These are phyloP conservation scores for Pomatorhinus ruficollis DNA, from an alignment of 2,113 vertebrate species.

Conservation along the genomic window DNA sequence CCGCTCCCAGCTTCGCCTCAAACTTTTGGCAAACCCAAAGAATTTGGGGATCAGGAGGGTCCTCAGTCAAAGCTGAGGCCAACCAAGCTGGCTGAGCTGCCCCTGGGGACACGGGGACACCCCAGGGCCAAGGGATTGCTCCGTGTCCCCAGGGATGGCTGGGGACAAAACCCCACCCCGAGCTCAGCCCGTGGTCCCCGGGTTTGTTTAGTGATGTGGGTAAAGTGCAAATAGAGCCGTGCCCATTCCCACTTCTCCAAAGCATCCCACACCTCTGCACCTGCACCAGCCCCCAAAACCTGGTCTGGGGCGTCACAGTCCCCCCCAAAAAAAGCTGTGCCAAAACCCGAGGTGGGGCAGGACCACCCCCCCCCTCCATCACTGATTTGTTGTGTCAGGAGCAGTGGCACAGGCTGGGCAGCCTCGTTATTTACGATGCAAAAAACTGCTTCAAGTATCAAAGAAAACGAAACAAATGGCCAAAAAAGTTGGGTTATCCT, in stretches of 20 bases:
- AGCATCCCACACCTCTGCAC: background rate
- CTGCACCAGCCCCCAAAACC: background rate
- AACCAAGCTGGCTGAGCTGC: background rate
- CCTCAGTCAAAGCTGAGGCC: background rate
- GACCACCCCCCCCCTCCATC: background rate
- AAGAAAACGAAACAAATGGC: constrained; percentile 32
- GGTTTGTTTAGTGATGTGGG: background rate
- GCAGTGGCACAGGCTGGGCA: background rate
- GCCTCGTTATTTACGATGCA: background rate
- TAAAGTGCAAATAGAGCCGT: constrained; percentile 47
- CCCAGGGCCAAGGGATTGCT: background rate
- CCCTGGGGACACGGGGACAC: background rate
- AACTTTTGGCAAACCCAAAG: background rate
- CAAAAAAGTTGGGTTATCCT: constrained; percentile 29
- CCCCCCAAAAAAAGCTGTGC: background rate
- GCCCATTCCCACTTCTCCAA: background rate
- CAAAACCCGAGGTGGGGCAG: background rate
- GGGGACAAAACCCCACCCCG: background rate
- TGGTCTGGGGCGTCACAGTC: accelerated
- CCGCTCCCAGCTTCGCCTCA: background rate
- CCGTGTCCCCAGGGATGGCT: background rate
- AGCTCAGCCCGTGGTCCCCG: background rate
- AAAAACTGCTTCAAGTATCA: constrained; percentile 59
- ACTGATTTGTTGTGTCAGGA: background rate
- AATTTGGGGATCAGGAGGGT: background rate